These are phyloP conservation scores for Tipula unca DNA, from an alignment of 2,888 invertebrate genomes.

Conservation along the genomic window DNA sequence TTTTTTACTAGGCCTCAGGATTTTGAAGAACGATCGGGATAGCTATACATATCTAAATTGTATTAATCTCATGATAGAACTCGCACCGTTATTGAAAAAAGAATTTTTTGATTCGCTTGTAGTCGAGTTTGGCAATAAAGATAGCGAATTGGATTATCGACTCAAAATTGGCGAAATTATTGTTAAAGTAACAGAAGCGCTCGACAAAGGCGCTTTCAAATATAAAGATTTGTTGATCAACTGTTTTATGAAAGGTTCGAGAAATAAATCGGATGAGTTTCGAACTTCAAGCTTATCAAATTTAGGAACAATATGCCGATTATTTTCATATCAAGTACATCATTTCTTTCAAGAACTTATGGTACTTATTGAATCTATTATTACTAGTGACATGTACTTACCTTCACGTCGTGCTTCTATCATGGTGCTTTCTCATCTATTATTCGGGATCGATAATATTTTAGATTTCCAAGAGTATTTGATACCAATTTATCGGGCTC, in stretches of 20 bases:
- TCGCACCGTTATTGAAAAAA: slow-evolving; percentile 34
- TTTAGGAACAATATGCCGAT: slow-evolving; percentile 35
- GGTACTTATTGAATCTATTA: slow-evolving; percentile 32
- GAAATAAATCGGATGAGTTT: slow-evolving; percentile 34
- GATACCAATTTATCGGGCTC: slow-evolving; percentile 36
- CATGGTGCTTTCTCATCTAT: slow-evolving; percentile 35
- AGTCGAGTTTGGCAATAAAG: slow-evolving; percentile 36
- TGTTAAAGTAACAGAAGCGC: slow-evolving; percentile 34
- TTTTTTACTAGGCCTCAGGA: slow-evolving; percentile 34
- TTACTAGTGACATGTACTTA: slow-evolving; percentile 34
- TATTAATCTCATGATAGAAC: slow-evolving; percentile 35
- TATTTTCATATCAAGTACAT: slow-evolving; percentile 38
- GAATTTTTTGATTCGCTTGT: slow-evolving; percentile 37
- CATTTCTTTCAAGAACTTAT: slow-evolving; percentile 37
- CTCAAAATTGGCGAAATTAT: slow-evolving; percentile 39
- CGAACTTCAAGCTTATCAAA: slow-evolving; percentile 39
- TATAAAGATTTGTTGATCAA: slow-evolving; percentile 36
- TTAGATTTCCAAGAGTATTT: slow-evolving; percentile 37
- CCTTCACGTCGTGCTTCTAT: slow-evolving; percentile 39
- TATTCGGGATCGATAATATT: slow-evolving; percentile 38
- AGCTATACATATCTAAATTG: slow-evolving; percentile 41
- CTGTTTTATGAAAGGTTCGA: slow-evolving; percentile 36
- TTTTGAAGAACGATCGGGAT: slow-evolving; percentile 34
- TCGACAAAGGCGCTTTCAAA: slow-evolving; percentile 38
- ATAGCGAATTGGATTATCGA: slow-evolving; percentile 33